These are phyloP conservation scores for Iphiclides podalirius DNA, from an alignment of 2,888 invertebrate genomes.

Conservation along the genomic window DNA sequence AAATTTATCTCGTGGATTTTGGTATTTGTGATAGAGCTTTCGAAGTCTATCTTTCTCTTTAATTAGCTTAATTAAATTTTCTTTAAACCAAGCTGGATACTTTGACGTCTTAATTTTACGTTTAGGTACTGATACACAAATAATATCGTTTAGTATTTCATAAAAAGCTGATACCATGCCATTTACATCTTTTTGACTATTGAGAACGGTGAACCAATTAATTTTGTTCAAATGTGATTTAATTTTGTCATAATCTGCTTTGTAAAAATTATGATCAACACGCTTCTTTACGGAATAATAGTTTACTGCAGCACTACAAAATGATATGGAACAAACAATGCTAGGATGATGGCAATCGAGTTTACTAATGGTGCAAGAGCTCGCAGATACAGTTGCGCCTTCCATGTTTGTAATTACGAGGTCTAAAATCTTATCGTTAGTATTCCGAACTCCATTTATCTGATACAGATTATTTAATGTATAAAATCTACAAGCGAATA, in stretches of 20 bases:
- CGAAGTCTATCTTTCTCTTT: not conserved
- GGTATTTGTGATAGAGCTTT: not conserved
- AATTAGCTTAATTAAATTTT: not conserved
- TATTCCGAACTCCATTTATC: slow-evolving; percentile 13
- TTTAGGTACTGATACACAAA: slow-evolving; percentile 15
- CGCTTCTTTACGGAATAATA: not conserved
- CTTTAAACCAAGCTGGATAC: slow-evolving; percentile 19
- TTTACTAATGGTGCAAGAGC: slow-evolving; percentile 20
- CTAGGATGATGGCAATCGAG: too few relatives aligned
- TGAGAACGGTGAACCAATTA: slow-evolving; percentile 5
- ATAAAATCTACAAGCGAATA: slow-evolving; percentile 26
- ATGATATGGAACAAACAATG: slow-evolving; percentile 14
- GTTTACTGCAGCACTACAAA: slow-evolving; percentile 5
- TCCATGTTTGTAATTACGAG: slow-evolving; percentile 5
- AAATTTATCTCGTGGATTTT: not conserved
- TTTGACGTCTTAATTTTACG: not conserved
- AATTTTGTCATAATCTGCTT: slow-evolving; percentile 24
- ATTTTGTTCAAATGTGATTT: slow-evolving; percentile 7
- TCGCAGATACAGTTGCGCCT: slow-evolving; percentile 2
- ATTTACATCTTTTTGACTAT: slow-evolving; percentile 1
- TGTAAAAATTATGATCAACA: slow-evolving; percentile 19
- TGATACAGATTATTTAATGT: slow-evolving; percentile 21
- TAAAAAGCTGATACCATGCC: slow-evolving; percentile 16
- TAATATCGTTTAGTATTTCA: slow-evolving; percentile 1
- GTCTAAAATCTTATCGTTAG: too few relatives aligned